Evolutionary conservation across 2,113 vertebrate genomes (phyloP).

Genomic region (Emydura subglobosa): DNA sequence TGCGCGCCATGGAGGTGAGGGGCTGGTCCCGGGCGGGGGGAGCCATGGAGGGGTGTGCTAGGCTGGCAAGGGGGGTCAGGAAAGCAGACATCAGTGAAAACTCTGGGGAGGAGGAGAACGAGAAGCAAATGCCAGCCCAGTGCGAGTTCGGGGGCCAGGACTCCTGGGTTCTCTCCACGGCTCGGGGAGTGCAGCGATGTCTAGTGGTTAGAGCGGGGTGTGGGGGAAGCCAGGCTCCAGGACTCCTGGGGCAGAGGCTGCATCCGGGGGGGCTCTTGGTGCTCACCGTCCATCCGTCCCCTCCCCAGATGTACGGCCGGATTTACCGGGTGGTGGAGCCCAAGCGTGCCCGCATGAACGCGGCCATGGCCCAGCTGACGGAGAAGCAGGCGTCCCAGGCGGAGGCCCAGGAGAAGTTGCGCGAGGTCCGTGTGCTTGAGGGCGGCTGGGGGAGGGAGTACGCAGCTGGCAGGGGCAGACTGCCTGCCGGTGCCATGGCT

Average conservation of each 20-base stretch:
- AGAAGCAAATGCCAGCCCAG: neutral
- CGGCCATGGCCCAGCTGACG: constrained; percentile 82
- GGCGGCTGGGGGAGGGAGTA: no score
- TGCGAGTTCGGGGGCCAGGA: neutral
- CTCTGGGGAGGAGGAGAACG: neutral
- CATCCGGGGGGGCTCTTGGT: neutral
- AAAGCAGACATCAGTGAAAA: neutral
- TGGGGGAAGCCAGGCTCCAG: no score
- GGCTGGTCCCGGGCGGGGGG: neutral
- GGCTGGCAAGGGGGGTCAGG: no score
- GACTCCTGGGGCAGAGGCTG: no score
- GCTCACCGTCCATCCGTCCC: neutral
- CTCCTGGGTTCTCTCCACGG: neutral
- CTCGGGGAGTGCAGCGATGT: no score
- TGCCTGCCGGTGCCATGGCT: neutral
- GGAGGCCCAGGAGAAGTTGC: constrained; percentile 86
- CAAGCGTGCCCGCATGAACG: constrained; percentile 82
- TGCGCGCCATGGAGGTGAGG: constrained; percentile 91
- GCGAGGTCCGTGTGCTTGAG: constrained; percentile 75
- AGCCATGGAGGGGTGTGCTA: neutral
- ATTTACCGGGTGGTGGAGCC: constrained; percentile 88
- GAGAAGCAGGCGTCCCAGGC: constrained; percentile 88
- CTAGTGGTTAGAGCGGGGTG: neutral
- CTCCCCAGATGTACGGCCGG: constrained; percentile 84
- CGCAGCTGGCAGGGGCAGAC: neutral